Base-by-base conservation (phyloP, 2,797 vertebrate genomes). In the Parotocinclus haroldoi region DNA sequence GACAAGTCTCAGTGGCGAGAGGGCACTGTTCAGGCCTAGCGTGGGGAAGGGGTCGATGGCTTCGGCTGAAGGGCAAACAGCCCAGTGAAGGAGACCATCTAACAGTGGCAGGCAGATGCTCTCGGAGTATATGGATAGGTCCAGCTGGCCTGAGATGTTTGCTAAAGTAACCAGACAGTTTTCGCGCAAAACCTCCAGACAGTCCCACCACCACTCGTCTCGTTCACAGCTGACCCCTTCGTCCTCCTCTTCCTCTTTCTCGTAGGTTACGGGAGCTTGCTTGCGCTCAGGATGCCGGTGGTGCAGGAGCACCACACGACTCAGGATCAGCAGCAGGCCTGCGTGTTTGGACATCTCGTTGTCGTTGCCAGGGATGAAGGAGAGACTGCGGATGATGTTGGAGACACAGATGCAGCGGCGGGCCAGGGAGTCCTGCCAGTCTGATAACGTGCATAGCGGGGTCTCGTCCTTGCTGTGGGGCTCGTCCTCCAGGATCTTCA, bases 191-290 rank as follows among this genome's bases (percentile, higher is more conserved):
- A 92, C 92, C 87, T 97, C 96, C 61, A 98, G 91, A 88, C 96
- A 98, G 91, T 99, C 96, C 96, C 96, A 98, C 96, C 96, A 98
- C 97, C 97, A 99, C 84, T 98, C 96, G 50, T 95, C 95, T 63
- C 93, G 88, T 88, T 95, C 94, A 72, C 94, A 95, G 86, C 93
- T 93, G 84, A 94, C 91, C 16, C 93, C 94, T 75, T 95, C 95
- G 56, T 96, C 96, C 75, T 95, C 92, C 61, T 98, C 95, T 18
- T 98, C 96, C 83, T 99, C 97, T 69, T 97, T 98, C 86, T 98
- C 95, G 0, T 98, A 98, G 68, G 95, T 98, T 62, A 97, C 94
- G 0, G 95, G 95, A 0, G 96, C 93, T 86, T 96, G 95, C 75
- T 97, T 97, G 84, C 95, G 93, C 66, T 98, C 96, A 0, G 95